These are phyloP conservation scores for Bombus confusus DNA, from an alignment of 1,140 invertebrate species.

Conservation along the genomic window DNA sequence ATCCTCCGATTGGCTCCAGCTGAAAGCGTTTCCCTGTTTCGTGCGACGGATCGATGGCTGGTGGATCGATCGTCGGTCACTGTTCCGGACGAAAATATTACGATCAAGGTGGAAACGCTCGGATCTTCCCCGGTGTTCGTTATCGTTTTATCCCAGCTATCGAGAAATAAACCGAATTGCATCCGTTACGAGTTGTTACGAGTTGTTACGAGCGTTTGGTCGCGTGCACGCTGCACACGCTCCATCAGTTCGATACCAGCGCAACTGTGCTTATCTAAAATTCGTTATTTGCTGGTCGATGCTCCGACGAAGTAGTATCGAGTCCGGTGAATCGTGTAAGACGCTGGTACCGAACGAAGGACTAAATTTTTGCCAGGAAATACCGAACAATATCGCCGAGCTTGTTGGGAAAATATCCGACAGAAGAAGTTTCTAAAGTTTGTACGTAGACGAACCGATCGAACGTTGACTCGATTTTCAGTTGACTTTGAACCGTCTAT, in stretches of 20 bases:
- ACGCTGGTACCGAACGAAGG: background rate
- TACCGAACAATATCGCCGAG: no score
- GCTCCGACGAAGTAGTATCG: background rate
- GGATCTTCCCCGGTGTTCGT: background rate
- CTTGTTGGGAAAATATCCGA: no score
- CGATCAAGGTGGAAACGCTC: background rate
- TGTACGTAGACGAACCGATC: no score
- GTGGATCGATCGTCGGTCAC: conserved; percentile 21
- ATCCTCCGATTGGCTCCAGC: background rate
- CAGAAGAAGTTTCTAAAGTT: no score
- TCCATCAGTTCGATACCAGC: background rate
- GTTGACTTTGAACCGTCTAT: background rate
- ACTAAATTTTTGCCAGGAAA: background rate
- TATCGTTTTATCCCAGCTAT: background rate
- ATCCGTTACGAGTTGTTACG: no score
- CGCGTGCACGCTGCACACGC: background rate
- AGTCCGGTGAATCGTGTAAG: background rate
- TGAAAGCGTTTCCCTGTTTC: conserved; percentile 33
- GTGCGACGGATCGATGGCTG: no score
- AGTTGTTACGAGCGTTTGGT: background rate
- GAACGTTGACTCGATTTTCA: no score
- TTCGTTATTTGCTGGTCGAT: background rate
- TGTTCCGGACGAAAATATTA: background rate
- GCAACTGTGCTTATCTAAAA: background rate
- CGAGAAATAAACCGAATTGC: background rate